Base-by-base conservation (phyloP, 2,797 vertebrate genomes). In the Thunnus albacares region DNA sequence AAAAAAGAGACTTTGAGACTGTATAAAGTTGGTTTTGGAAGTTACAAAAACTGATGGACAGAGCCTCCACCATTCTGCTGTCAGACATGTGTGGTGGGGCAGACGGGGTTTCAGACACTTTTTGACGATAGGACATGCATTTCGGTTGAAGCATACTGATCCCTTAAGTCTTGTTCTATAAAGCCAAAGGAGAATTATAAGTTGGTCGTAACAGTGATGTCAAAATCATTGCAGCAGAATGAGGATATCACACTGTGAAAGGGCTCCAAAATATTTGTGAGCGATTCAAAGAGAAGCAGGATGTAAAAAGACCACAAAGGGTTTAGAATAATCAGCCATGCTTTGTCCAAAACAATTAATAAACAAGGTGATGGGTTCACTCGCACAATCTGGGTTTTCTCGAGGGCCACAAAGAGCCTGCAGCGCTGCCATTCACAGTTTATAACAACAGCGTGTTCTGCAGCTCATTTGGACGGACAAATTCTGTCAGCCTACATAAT, bases 401-500 rank as follows among this genome's bases (percentile, higher is more conserved):
- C 1, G 38, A 74, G 62, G 74, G 81, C 83, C 83, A 88, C 86
- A 89, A 66, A 84, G 68, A 77, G 70, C 71, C 82, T n/a, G 81
- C 83, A 71, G 64, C 8, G 52, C 74, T 14, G 64, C 82, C 87
- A 83, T 76, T 88, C 75, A 79, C 77, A 52, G 68, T 84, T 89
- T 89, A 81, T 80, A 81, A 89, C 77, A 81, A 90, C 83, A 68
- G 57, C 74, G 6, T 83, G 43, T 81, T 56, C 84, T 80, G 84
- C 76, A 45, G 68, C 90, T 93, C 87, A 81, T 94, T 93, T 83
- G 88, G 83, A 85, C 57, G 35, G 86, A 84, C 86, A 84, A 87
- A 90, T 79, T 89, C 86, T 91, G 89, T 91, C 83, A 79, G 82
- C 70, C 75, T 65, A 72, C 84, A 93, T 88, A 87, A 90, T 86